Conservation (phyloP, 2,888 invertebrate species). For the Danaus chrysippus region DNA sequence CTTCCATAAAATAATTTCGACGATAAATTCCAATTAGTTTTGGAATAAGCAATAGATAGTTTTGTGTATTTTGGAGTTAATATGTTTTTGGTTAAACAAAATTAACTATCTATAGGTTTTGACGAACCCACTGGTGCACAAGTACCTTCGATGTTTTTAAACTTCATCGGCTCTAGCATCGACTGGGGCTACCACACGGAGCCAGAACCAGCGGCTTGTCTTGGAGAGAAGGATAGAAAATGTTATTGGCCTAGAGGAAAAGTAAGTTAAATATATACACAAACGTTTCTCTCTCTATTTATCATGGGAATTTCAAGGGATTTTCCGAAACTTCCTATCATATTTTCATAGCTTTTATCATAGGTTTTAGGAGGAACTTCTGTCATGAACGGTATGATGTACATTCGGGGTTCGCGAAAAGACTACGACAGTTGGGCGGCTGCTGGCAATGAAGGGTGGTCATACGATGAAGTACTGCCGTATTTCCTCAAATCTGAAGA, state of each 20-base stretch:
- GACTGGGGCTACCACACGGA: slow-evolving; percentile 94
- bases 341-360: background rate
- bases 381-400: slow-evolving; percentile 97
- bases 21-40: too few species aligned
- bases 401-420: slow-evolving; percentile 91
- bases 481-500: slow-evolving; percentile 94
- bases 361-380: slow-evolving; percentile 94
- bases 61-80: too few species aligned
- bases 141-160: slow-evolving; percentile 93
- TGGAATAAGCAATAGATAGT: too few species aligned
- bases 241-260: slow-evolving; percentile 94
- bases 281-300: background rate
- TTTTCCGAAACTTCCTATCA: background rate
- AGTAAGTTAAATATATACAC: slow-evolving; percentile 54
- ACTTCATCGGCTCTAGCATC: slow-evolving; percentile 90
- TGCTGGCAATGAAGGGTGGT: slow-evolving; percentile 93
- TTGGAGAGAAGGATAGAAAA: slow-evolving; percentile 83
- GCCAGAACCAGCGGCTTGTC: slow-evolving; percentile 88
- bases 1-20: too few species aligned
- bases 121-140: slow-evolving; percentile 94
- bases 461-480: slow-evolving; percentile 92
- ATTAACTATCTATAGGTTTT: slow-evolving; percentile 72
- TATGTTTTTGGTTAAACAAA: background rate
- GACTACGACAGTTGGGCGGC: slow-evolving; percentile 95
- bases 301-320: background rate